These are phyloP conservation scores for Neopelma chrysocephalum DNA, from an alignment of 2,797 vertebrate species.

Conservation along the genomic window DNA sequence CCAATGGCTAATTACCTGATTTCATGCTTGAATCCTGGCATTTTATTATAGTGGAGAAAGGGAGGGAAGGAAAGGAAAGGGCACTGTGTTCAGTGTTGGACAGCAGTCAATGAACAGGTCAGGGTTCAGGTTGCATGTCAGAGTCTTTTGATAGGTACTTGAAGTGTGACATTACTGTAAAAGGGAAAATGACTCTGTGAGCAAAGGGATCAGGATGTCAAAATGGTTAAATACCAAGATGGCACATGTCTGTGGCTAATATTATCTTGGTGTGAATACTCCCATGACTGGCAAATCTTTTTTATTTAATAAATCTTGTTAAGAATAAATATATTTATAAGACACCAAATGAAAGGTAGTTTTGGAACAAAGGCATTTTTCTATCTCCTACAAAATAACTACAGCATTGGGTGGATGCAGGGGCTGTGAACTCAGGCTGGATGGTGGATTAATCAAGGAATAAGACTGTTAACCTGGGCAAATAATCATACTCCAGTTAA, in stretches of 20 bases:
- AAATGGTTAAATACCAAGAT: background rate
- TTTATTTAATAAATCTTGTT: background rate
- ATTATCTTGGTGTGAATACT: background rate
- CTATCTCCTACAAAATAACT: background rate
- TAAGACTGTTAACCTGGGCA: background rate
- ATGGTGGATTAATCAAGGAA: background rate
- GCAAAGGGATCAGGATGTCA: background rate
- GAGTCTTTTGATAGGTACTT: background rate
- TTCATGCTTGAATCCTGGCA: background rate
- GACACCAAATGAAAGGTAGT: background rate
- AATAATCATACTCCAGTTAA: background rate
- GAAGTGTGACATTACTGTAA: background rate
- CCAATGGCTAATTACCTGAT: background rate
- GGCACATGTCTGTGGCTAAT: background rate
- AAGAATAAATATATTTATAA: background rate
- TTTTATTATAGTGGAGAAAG: background rate
- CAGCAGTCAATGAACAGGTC: background rate
- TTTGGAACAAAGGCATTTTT: background rate
- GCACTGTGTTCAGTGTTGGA: background rate
- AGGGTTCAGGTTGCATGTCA: background rate
- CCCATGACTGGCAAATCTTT: background rate
- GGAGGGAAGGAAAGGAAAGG: background rate
- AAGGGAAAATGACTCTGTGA: background rate
- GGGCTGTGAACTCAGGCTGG: background rate
- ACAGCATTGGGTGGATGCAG: background rate